Conservation (phyloP, 2,888 invertebrate genomes). For the Drosophila acutilabella region DNA sequence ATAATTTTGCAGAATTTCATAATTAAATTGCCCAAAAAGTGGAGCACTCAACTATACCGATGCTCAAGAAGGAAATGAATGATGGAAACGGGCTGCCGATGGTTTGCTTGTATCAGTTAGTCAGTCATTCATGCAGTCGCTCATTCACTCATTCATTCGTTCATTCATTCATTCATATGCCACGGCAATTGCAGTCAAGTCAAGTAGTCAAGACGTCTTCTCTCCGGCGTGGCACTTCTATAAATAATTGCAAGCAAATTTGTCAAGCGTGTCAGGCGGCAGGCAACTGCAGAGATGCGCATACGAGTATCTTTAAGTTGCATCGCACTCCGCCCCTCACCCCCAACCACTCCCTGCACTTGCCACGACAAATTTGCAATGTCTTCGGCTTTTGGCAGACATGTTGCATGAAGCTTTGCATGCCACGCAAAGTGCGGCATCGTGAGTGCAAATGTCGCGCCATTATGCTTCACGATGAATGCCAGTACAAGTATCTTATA, state of each 20-base stretch:
- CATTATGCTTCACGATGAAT: constrained; percentile 63
- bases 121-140: constrained; percentile 48
- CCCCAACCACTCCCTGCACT: constrained; percentile 1
- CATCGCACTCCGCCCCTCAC: neutral
- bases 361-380: constrained; percentile 72
- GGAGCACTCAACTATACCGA: constrained; percentile 45
- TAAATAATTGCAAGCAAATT: constrained; percentile 79
- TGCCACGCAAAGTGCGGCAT: constrained; percentile 68
- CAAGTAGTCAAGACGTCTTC: constrained; percentile 68
- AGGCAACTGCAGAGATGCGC: constrained; percentile 22
- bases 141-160: constrained; percentile 36
- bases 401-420: constrained; percentile 17
- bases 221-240: constrained; percentile 66
- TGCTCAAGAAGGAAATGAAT: constrained; percentile 13
- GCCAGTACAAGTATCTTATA: constrained; percentile 43
- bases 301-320: constrained; percentile 53
- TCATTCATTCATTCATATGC: constrained; percentile 32
- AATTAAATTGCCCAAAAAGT: constrained; percentile 78
- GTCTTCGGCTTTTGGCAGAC: constrained; percentile 55
- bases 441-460: constrained; percentile 78
- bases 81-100: constrained; percentile 7
- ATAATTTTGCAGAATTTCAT: constrained; percentile 61
- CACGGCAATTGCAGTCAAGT: constrained; percentile 55
- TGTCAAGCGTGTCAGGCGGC: constrained; percentile 71
- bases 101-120: constrained; percentile 8